Evolutionary conservation across 1,140 invertebrate genomes (phyloP).

Genomic region (Tetranychus urticae): DNA sequence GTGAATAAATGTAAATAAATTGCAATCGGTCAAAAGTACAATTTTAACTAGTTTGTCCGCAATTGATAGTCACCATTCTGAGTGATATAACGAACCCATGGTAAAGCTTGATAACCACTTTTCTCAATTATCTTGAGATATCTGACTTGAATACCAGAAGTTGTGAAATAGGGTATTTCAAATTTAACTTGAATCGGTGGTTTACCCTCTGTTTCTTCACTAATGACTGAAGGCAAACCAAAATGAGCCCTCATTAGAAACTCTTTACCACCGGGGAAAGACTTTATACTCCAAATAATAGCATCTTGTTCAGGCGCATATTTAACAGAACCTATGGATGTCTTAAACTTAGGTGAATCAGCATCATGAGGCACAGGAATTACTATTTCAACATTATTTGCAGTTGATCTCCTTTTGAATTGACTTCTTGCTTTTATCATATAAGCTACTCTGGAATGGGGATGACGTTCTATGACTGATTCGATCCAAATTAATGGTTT

Average conservation of each 20-base stretch:
- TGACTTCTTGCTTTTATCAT: constrained; percentile 99
- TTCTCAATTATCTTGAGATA: constrained; percentile 95
- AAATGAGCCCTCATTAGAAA: constrained; percentile 98
- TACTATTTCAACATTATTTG: constrained; percentile 97
- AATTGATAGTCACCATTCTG: constrained; percentile 98
- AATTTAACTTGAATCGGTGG: constrained; percentile 97
- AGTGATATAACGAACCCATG: constrained; percentile 98
- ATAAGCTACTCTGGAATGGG: constrained; percentile 89
- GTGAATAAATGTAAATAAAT: too few relatives aligned
- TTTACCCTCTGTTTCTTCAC: constrained; percentile 84
- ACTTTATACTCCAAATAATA: constrained; percentile 98
- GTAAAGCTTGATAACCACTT: constrained; percentile 93
- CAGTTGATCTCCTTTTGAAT: constrained; percentile 90
- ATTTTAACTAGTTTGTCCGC: constrained; percentile 22
- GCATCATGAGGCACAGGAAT: constrained; percentile 96
- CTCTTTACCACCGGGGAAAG: constrained; percentile 96
- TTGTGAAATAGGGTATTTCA: constrained; percentile 99
- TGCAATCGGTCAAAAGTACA: too few relatives aligned
- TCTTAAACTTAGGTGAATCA: constrained; percentile 96
- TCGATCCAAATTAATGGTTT: constrained; percentile 99
- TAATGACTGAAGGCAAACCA: constrained; percentile 85
- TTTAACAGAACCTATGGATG: constrained; percentile 87
- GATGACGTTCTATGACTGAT: constrained; percentile 94
- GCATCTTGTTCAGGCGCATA: constrained; percentile 94
- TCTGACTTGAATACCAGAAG: constrained; percentile 80